Percentiles rank a stretch among this genome's conserved stretches.
These are phyloP conservation scores for Penaeus monodon DNA, from an alignment of 2,888 invertebrate genomes.

Conservation along the genomic window DNA sequence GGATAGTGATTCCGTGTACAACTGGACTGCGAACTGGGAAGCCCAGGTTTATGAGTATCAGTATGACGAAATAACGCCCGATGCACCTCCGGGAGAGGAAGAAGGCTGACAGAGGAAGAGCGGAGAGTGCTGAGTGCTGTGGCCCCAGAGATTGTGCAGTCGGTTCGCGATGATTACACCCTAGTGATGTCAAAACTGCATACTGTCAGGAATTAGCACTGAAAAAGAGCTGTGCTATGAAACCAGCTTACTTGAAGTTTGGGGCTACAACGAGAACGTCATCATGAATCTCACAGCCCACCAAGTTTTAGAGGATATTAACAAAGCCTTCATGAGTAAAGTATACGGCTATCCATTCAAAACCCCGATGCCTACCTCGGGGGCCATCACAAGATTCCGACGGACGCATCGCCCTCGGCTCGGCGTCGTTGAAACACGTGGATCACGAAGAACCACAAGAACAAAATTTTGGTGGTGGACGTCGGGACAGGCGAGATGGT, in stretches of 20 bases:
- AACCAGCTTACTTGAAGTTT: constrained; percentile 79
- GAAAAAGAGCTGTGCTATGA: constrained; percentile 73
- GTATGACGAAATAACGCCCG: constrained; percentile 3
- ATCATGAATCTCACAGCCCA: constrained; percentile 75
- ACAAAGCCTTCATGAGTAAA: constrained; percentile 74
- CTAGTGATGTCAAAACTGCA: not conserved
- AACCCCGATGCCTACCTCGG: constrained; percentile 78
- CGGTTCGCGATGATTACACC: constrained; percentile 17
- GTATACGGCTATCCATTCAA: constrained; percentile 78
- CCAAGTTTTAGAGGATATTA: constrained; percentile 77
- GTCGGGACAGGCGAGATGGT: constrained; percentile 80
- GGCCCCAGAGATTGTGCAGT: not conserved
- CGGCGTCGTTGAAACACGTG: constrained; percentile 73
- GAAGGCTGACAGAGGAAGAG: constrained; percentile 4
- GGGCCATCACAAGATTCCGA: constrained; percentile 72
- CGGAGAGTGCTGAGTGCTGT: not conserved
- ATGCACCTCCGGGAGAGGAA: not conserved
- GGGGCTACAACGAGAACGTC: constrained; percentile 75
- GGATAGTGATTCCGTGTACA: not conserved
- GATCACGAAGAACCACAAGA: constrained; percentile 72
- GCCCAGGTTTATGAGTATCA: constrained; percentile 9
- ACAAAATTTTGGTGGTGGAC: constrained; percentile 77
- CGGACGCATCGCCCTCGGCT: constrained; percentile 77
- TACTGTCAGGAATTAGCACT: constrained; percentile 31
- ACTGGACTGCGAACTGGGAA: not conserved